These are phyloP conservation scores for Aplysina aerophoba DNA, from an alignment of 37 sponge, comb jelly and placozoan genomes.

Conservation along the genomic window DNA sequence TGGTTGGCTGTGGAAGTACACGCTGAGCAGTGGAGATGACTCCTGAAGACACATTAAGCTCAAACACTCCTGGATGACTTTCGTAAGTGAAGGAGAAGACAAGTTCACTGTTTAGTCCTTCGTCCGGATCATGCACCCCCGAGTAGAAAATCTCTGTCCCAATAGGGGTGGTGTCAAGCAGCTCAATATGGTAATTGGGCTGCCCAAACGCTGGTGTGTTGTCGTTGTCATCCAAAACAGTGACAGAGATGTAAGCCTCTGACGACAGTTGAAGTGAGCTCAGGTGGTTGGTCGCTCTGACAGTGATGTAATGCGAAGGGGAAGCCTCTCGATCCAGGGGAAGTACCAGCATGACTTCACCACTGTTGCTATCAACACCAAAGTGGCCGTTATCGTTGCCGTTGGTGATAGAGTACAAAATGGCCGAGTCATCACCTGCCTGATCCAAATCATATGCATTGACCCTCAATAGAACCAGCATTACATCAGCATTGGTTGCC, in stretches of 20 bases:
- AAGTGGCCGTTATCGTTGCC: conserved; percentile 34
- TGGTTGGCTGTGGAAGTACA: not conserved
- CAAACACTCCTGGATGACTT: conserved; percentile 45
- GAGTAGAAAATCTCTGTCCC: conserved; percentile 54
- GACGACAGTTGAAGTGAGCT: conserved; percentile 26
- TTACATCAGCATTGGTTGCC: conserved; percentile 9
- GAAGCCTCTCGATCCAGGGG: conserved; percentile 63
- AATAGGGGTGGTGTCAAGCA: conserved; percentile 33
- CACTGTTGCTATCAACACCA: conserved; percentile 47
- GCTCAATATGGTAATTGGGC: conserved; percentile 33
- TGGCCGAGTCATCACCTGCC: conserved; percentile 29
- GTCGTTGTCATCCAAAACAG: conserved; percentile 68
- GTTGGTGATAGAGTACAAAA: conserved; percentile 45
- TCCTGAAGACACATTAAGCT: conserved; percentile 52
- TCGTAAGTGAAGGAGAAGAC: conserved; percentile 57
- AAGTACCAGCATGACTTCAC: conserved; percentile 35
- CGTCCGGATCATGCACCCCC: conserved; percentile 64
- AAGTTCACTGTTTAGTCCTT: conserved; percentile 69
- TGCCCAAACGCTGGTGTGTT: conserved; percentile 66
- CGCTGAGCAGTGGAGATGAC: conserved; percentile 36
- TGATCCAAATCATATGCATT: conserved; percentile 71
- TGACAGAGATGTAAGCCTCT: conserved; percentile 36
- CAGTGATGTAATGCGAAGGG: conserved; percentile 24
- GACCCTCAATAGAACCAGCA: conserved; percentile 38
- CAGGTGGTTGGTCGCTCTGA: conserved; percentile 42